Evolutionary conservation across 2,797 vertebrate genomes (phyloP).

Genomic region (Rachycentron canadum): DNA sequence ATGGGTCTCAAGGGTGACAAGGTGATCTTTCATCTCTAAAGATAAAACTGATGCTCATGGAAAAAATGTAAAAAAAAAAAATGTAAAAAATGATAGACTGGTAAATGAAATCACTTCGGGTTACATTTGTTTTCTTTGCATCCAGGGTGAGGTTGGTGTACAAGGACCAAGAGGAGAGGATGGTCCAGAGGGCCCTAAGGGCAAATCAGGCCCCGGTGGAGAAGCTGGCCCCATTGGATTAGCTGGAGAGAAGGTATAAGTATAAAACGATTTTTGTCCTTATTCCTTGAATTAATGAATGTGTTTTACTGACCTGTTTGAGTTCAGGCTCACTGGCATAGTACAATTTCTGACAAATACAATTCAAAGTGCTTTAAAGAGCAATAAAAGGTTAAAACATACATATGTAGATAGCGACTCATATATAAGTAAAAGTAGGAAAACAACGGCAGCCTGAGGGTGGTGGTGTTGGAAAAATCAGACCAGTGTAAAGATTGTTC

Average conservation of each 20-base stretch:
- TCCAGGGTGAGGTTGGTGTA: constrained; percentile 83
- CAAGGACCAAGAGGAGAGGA: constrained; percentile 93
- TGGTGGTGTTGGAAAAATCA: not conserved
- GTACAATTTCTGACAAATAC: not conserved
- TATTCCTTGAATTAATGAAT: not conserved
- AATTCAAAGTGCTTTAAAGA: not conserved
- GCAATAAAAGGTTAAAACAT: not conserved
- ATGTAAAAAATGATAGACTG: too few species aligned
- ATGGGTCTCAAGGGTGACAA: constrained; percentile 98
- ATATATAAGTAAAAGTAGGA: not conserved
- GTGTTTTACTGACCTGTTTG: not conserved
- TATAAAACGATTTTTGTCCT: not conserved
- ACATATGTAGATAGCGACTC: not conserved
- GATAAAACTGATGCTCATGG: not conserved
- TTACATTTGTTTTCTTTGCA: constrained; percentile 8
- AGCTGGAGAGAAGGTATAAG: constrained; percentile 94
- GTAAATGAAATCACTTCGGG: not conserved
- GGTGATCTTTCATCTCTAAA: constrained; percentile 80
- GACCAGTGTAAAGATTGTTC: not conserved
- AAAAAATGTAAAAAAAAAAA: not conserved
- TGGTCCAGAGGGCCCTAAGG: constrained; percentile 97
- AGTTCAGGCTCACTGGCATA: not conserved
- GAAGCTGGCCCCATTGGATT: constrained; percentile 91
- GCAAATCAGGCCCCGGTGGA: constrained; percentile 92
- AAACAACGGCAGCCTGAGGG: not conserved